A percentile compares a stretch with the other conserved stretches of the same genome.
Evolutionary conservation across 2,113 vertebrate species (phyloP).

Genomic region (Scalopus aquaticus): DNA sequence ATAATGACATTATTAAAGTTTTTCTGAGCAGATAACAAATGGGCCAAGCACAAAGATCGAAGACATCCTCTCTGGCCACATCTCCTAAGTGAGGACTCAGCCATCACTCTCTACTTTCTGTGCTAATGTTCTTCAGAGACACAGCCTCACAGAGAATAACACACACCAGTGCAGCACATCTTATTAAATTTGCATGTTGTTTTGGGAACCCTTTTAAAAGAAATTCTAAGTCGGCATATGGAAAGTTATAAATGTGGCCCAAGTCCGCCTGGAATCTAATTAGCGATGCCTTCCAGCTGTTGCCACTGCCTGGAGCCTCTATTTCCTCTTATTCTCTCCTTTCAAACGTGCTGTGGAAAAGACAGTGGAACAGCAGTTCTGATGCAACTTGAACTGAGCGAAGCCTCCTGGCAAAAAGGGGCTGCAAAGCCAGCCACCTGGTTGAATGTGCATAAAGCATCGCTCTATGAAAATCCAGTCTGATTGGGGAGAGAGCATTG

Average conservation of each 20-base stretch:
- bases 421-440: neutral
- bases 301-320: conserved; percentile 29
- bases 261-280: conserved; percentile 34
- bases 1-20: conserved; percentile 22
- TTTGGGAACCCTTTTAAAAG: conserved; percentile 36
- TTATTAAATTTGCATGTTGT: conserved; percentile 31
- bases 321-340: neutral
- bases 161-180: conserved; percentile 30
- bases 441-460: neutral
- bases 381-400: neutral
- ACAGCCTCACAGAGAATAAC: neutral
- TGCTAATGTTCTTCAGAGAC: conserved; percentile 35
- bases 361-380: neutral
- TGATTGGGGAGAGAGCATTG: neutral
- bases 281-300: conserved; percentile 59
- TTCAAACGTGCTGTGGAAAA: neutral
- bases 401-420: neutral
- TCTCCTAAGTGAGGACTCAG: neutral
- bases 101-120: neutral
- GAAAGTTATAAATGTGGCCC: conserved; percentile 34
- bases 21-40: conserved; percentile 35
- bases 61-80: neutral
- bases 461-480: neutral
- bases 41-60: neutral
- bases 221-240: conserved; percentile 26